Evolutionary conservation across 2,888 invertebrate species (phyloP).

Genomic region (Macrophya alboannulata): DNA sequence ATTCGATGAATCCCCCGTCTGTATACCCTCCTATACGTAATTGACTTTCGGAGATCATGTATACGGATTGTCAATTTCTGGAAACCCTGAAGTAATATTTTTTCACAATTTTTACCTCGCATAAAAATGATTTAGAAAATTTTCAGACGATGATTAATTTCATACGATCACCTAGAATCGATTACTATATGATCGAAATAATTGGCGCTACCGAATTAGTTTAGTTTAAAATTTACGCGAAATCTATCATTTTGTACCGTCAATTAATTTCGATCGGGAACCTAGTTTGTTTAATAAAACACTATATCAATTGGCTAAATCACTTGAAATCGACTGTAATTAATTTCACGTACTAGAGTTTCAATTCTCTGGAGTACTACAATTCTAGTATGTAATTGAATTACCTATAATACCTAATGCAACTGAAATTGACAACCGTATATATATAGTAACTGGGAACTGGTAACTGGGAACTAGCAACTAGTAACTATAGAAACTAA

Average conservation of each 20-base stretch:
- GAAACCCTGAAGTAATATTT: neutral
- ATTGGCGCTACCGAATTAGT: neutral
- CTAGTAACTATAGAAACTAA: conserved; percentile 25
- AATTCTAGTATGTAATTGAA: neutral
- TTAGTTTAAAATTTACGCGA: neutral
- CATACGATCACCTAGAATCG: no score
- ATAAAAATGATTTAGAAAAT: neutral
- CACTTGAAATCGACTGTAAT: neutral
- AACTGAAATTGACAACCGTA: conserved; percentile 16
- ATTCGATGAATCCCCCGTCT: neutral
- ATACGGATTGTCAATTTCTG: neutral
- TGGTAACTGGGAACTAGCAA: conserved; percentile 8
- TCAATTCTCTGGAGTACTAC: neutral
- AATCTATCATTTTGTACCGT: neutral
- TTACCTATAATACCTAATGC: neutral
- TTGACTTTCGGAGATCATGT: neutral
- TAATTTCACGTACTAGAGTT: neutral
- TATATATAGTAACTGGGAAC: conserved; percentile 13
- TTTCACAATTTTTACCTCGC: neutral
- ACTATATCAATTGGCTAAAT: neutral
- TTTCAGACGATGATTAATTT: neutral
- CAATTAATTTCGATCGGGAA: neutral
- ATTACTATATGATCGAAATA: neutral
- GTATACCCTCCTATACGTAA: no score
- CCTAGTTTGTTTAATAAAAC: neutral